Evolutionary conservation across 2,113 vertebrate species (phyloP), one percentile per base, ranked within the genome.

Genomic region (Onychostruthus taczanowskii): DNA sequence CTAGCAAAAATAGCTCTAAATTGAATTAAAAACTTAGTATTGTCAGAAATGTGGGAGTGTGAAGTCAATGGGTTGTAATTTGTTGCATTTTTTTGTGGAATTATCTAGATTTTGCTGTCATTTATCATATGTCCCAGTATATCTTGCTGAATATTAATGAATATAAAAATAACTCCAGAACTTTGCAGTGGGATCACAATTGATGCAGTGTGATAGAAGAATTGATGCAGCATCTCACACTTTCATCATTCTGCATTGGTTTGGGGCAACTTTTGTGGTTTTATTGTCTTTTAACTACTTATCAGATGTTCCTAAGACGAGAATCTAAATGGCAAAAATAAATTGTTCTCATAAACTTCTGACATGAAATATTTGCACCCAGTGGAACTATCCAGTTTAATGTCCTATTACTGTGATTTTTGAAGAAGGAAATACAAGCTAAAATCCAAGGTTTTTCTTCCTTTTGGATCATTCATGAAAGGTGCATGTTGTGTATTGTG

Each of bases 1-100:
- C 33, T 52, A 91, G 70, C 84, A 95, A 94, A 94, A 96, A 89
- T 79, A 91, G 62, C 55, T 94, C 55, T 68, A 33, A 83, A 84
- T 52, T 80, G 93, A 95, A 83, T 87, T 93, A 31, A 93, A 96
- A 97, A 37, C 47, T 80, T 47, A 28, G 24, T 63, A 39, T 75
- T 91, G 47, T 70, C 72, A 91, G 76, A 63, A 70, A n/a, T 52
- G 18, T 47, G 53, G 47, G 61, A 22, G 7, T 63, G 52, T 55
- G 30, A 84, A 76, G 79, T 79, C 68, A 79, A 2, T 82, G 80
- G 28, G 46, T 75, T 92, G 72, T 43, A 37, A 61, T 49, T 74
- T 46, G 3, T 31, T 78, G 49, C 49, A 13, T 4, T 67, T 92
- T 89, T 89, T 81, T 88, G 67, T 90, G 72, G 80, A 77, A 86